Percentiles rank a stretch among this genome's conserved stretches.
phyloP scores from a whole-genome alignment of 2,113 vertebrate genomes.

The Mus pahari region DNA sequence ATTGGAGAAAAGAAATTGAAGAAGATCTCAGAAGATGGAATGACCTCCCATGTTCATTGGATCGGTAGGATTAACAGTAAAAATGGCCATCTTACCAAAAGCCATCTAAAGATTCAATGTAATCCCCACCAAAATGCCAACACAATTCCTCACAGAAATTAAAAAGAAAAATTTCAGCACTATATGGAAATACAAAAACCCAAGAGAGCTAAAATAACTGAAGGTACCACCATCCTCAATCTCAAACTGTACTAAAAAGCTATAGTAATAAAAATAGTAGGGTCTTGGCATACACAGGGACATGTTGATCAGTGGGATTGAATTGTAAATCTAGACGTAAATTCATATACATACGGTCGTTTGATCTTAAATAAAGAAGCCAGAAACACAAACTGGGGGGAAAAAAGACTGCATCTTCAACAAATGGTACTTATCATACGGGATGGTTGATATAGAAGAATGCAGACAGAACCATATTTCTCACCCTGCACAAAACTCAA shows the following conservation, averaged over 20 bases:
- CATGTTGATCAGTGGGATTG: not conserved
- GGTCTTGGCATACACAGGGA: not conserved
- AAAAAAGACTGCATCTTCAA: not conserved
- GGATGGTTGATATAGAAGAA: not conserved
- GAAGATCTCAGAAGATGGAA: not conserved
- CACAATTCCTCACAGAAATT: not conserved
- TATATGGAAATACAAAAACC: not conserved
- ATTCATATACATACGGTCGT: not conserved
- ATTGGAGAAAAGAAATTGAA: not conserved
- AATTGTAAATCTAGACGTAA: not conserved
- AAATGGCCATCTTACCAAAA: not conserved
- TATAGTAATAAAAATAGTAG: not conserved
- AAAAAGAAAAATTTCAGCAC: not conserved
- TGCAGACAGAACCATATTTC: not conserved
- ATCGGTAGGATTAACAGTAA: not conserved
- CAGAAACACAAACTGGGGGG: not conserved
- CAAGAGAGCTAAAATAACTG: too few relatives aligned
- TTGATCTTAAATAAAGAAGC: not conserved
- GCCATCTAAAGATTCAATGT: not conserved
- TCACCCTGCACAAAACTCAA: not conserved
- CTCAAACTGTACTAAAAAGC: not conserved
- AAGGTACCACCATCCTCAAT: not conserved
- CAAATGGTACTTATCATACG: not conserved
- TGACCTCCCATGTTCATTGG: not conserved
- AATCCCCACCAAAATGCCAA: too few relatives aligned